These are phyloP conservation scores for Eulemur albifrons DNA, from an alignment of 2,797 vertebrate species.

Conservation along the genomic window DNA sequence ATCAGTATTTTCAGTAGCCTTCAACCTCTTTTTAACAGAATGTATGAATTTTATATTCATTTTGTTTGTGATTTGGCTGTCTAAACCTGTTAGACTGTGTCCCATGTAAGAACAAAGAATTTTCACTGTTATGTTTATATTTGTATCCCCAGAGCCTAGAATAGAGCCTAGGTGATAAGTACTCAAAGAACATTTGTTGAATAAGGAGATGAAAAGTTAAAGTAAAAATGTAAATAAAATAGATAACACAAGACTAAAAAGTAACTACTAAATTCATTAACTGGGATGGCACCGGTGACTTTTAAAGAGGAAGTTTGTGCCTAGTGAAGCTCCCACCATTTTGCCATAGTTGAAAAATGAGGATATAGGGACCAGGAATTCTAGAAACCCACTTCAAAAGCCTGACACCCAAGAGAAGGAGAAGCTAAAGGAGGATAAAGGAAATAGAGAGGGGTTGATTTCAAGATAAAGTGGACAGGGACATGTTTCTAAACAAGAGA, in stretches of 20 bases:
- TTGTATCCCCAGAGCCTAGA: neutral
- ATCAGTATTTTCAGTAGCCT: neutral
- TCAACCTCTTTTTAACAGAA: neutral
- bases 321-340: neutral
- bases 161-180: neutral
- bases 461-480: neutral
- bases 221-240: neutral
- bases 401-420: neutral
- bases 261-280: neutral
- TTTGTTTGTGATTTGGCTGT: neutral
- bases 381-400: neutral
- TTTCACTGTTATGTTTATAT: neutral
- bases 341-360: neutral
- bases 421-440: neutral
- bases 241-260: neutral
- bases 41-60: neutral
- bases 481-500: neutral
- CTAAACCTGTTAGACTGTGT: neutral
- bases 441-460: neutral
- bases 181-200: neutral
- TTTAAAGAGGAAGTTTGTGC: neutral
- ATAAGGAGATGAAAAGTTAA: neutral
- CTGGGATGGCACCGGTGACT: no score
- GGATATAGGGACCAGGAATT: neutral
- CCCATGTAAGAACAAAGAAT: neutral